Evolutionary conservation across 1,140 invertebrate species (phyloP).

Genomic region (Colletes latitarsis): DNA sequence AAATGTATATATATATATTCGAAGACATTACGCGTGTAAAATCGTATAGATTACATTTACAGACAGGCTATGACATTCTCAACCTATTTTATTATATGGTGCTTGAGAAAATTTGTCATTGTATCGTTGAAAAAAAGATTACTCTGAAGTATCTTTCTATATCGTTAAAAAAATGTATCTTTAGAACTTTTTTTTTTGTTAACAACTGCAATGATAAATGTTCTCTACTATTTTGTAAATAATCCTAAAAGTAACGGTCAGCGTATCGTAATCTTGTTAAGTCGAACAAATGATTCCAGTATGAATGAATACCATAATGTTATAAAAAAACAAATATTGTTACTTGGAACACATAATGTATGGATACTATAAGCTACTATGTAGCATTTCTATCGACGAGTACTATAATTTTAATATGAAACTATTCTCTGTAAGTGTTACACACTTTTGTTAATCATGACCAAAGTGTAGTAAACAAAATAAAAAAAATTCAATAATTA

Average conservation of each 20-base stretch:
- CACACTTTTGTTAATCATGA: conserved; percentile 18
- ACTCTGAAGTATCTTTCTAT: conserved; percentile 23
- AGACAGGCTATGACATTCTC: conserved; percentile 46
- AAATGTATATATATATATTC: conserved; percentile 52
- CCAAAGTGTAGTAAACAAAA: conserved; percentile 8
- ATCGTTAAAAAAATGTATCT: neutral
- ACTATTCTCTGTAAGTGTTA: conserved; percentile 41
- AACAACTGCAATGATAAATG: conserved; percentile 29
- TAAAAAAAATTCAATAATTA: conserved; percentile 22
- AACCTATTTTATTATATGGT: conserved; percentile 46
- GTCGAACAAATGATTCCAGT: conserved; percentile 11
- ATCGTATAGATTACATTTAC: conserved; percentile 41
- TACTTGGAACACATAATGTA: conserved; percentile 41
- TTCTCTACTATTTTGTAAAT: conserved; percentile 41
- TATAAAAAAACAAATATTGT: conserved; percentile 13
- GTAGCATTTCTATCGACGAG: conserved; percentile 56
- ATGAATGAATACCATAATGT: neutral
- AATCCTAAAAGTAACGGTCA: conserved; percentile 10
- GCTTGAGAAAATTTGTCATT: conserved; percentile 38
- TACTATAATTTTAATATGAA: conserved; percentile 58
- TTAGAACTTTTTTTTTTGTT: neutral
- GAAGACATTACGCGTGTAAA: conserved; percentile 26
- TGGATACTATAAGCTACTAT: conserved; percentile 56
- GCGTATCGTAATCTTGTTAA: neutral
- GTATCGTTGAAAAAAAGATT: neutral